phyloP scores from a whole-genome alignment of 1,140 invertebrate genomes.

The Brachionus rotundiformis region DNA sequence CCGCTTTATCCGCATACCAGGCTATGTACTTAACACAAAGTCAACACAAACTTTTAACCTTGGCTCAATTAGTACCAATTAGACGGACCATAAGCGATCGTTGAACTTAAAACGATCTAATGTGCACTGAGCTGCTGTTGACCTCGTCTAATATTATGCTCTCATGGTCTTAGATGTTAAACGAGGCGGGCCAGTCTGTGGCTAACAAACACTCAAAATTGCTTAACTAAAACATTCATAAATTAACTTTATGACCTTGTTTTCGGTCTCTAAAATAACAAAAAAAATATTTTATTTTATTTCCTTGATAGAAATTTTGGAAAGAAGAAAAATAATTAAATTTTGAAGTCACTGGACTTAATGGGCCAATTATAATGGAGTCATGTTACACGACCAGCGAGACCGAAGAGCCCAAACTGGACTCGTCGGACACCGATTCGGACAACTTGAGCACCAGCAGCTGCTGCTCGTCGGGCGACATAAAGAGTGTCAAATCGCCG shows the following conservation, averaged over 20 bases:
- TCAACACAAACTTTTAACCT: background rate
- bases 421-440: background rate
- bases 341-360: no score
- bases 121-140: no score
- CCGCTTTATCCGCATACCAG: background rate
- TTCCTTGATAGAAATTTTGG: background rate
- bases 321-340: no score
- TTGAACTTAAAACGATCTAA: background rate
- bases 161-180: no score
- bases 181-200: no score
- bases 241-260: slow-evolving; percentile 10
- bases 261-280: background rate
- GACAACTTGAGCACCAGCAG: background rate
- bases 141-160: no score
- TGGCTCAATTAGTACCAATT: background rate
- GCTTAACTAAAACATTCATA: background rate
- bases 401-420: background rate
- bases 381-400: background rate
- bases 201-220: no score
- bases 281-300: background rate
- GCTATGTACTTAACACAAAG: background rate
- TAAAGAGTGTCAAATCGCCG: background rate
- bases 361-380: background rate
- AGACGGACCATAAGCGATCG: background rate
- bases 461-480: background rate